Percentiles rank a stretch among this genome's conserved stretches.
Conservation (phyloP, 2,888 invertebrate genomes). For the Prostheceraeus crozeri region DNA sequence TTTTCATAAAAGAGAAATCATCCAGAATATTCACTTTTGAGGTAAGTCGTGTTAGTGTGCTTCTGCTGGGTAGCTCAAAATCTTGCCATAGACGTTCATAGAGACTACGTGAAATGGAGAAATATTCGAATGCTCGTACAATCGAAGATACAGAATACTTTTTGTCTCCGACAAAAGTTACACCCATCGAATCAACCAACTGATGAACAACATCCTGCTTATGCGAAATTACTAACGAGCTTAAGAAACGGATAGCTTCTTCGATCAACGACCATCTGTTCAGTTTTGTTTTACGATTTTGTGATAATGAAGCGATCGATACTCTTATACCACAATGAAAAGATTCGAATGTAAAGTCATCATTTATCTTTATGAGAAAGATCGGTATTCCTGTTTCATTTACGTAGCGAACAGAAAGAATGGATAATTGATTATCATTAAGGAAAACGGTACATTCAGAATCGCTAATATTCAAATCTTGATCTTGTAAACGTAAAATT, state of each 20-base stretch:
- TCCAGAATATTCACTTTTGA: too few species aligned
- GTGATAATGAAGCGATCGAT: slow-evolving; percentile 7
- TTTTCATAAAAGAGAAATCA: too few species aligned
- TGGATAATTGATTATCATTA: too few species aligned
- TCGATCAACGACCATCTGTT: slow-evolving; percentile 15
- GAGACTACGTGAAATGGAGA: slow-evolving; percentile 11
- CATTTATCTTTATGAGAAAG: too few species aligned
- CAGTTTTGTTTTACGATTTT: slow-evolving; percentile 16
- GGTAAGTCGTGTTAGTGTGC: too few species aligned
- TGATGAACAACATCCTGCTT: slow-evolving; percentile 23
- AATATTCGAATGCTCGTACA: slow-evolving; percentile 14
- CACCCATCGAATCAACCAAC: slow-evolving; percentile 16
- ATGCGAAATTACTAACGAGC: slow-evolving; percentile 5
- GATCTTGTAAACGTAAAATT: too few species aligned
- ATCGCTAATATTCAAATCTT: too few species aligned
- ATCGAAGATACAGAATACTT: background rate
- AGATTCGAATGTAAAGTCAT: slow-evolving; percentile 14
- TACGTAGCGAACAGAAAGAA: too few species aligned
- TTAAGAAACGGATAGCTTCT: slow-evolving; percentile 28
- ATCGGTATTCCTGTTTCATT: too few species aligned
- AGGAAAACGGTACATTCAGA: too few species aligned
- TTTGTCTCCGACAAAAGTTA: slow-evolving; percentile 6
- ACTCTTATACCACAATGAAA: slow-evolving; percentile 16
- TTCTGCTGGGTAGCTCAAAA: slow-evolving; percentile 15
- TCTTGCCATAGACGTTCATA: slow-evolving; percentile 1